These are phyloP conservation scores for Papilio aristodemus DNA, from an alignment of 1,140 invertebrate genomes.

Conservation along the genomic window DNA sequence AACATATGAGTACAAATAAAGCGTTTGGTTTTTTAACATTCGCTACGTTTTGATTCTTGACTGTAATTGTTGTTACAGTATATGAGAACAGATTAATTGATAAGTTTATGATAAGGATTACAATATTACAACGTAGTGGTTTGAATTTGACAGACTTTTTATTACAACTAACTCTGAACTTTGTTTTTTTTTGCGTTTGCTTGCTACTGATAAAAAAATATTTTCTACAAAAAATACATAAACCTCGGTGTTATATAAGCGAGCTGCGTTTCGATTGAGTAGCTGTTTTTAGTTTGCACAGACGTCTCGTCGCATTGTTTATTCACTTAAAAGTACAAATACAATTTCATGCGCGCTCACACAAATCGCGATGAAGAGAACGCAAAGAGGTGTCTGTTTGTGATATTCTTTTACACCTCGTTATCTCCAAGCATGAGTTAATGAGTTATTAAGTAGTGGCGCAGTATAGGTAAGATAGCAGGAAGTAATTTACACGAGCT, in stretches of 20 bases:
- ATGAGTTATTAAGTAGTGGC: conserved; percentile 48
- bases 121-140: no score
- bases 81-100: no score
- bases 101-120: no score
- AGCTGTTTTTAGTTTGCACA: conserved; percentile 33
- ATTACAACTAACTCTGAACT: no score
- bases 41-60: no score
- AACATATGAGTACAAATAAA: no score
- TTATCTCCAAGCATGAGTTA: conserved; percentile 47
- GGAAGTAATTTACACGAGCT: conserved; percentile 45
- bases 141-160: no score
- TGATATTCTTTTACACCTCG: conserved; percentile 49
- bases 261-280: neutral
- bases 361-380: conserved; percentile 46
- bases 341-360: conserved; percentile 47
- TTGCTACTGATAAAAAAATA: no score
- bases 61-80: no score
- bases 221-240: neutral
- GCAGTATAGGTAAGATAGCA: conserved; percentile 42
- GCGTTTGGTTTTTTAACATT: no score
- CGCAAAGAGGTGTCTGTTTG: conserved; percentile 47
- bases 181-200: no score
- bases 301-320: conserved; percentile 43
- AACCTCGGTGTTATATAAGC: neutral
- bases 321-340: conserved; percentile 56